These are phyloP conservation scores for Meloidogyne chitwoodi DNA, from an alignment of 1,140 invertebrate species.

Conservation along the genomic window DNA sequence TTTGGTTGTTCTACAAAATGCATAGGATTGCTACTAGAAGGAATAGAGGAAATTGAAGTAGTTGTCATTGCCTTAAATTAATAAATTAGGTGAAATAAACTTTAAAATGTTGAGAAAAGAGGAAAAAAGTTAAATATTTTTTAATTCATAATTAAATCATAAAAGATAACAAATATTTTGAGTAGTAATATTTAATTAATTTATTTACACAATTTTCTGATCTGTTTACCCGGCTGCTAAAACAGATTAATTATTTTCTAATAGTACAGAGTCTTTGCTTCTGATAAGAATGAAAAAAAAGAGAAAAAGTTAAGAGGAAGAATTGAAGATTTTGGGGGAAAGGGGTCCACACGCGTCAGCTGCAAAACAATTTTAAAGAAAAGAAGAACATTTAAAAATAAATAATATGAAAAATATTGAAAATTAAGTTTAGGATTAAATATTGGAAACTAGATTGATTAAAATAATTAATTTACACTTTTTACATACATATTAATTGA, in stretches of 20 bases:
- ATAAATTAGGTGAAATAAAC: not conserved
- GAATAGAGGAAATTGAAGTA: not conserved
- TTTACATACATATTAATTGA: not conserved
- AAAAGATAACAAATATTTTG: too few species aligned
- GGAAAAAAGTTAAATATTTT: too few species aligned
- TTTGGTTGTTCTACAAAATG: constrained; percentile 38
- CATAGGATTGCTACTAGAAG: not conserved
- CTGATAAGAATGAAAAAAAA: not conserved
- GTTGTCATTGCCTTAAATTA: not conserved
- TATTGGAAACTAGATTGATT: too few species aligned
- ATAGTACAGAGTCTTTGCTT: not conserved
- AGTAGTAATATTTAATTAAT: too few species aligned
- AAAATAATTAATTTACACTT: too few species aligned
- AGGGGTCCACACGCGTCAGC: not conserved
- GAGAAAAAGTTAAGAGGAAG: not conserved
- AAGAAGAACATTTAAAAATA: not conserved
- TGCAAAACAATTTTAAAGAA: not conserved
- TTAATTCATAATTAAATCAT: too few species aligned
- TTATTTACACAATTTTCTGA: not conserved
- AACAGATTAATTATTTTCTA: not conserved
- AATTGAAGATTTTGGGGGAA: not conserved
- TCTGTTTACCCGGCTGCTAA: not conserved
- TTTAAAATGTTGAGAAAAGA: not conserved
- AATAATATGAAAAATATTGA: not conserved
- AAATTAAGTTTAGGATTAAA: not conserved